Percentiles rank a stretch among this genome's conserved stretches.
Conservation (phyloP, 2,113 vertebrate species). For the Mirza zaza region DNA sequence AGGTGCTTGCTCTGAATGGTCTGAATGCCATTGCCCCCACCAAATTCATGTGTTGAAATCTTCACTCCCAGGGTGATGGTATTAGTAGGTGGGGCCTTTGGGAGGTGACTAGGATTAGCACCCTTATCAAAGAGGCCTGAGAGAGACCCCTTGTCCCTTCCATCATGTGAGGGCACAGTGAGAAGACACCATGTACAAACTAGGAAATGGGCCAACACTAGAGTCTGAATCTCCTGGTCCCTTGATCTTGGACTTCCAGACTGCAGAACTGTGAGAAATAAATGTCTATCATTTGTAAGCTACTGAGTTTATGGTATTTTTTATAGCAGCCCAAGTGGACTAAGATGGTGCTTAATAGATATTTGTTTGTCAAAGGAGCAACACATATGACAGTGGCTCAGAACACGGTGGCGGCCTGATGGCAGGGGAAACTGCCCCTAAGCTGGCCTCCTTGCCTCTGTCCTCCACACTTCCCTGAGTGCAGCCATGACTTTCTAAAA, state of each 20-base stretch:
- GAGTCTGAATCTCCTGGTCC: not conserved
- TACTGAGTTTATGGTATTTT: not conserved
- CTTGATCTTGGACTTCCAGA: not conserved
- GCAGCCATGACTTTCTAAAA: not conserved
- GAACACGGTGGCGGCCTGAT: not conserved
- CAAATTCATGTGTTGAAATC: not conserved
- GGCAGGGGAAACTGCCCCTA: not conserved
- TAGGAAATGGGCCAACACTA: not conserved
- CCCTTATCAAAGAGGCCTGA: not conserved
- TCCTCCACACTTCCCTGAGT: not conserved
- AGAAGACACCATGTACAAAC: not conserved
- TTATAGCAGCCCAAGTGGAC: not conserved
- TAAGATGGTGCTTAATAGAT: not conserved
- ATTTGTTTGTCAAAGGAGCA: not conserved
- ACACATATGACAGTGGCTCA: not conserved
- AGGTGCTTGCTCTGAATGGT: not conserved
- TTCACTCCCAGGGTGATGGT: not conserved
- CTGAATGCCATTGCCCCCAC: not conserved
- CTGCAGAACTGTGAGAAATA: not conserved
- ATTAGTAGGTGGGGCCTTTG: not conserved
- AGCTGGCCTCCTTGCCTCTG: not conserved
- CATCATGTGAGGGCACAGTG: not conserved
- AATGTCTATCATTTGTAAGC: not conserved
- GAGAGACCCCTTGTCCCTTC: not conserved
- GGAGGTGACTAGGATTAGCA: not conserved